Evolutionary conservation across 1,140 invertebrate species (phyloP), one percentile per base, ranked within the genome.

Genomic region (Scaptodrosophila lebanonensis): DNA sequence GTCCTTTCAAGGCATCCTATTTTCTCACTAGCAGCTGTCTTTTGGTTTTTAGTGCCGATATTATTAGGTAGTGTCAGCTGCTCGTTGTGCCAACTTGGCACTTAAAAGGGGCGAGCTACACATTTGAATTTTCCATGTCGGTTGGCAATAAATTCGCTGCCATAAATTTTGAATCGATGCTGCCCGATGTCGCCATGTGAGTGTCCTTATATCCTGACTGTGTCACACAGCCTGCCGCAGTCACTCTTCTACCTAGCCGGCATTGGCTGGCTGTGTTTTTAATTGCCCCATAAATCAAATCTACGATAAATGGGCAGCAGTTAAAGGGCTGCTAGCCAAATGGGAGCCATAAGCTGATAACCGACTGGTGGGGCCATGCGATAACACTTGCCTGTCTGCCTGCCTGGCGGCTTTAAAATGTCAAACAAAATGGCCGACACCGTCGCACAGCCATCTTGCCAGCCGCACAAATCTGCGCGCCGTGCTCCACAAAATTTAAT

Each of bases 291-390:
- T 79, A 79, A 79, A 79, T 79, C 75, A 79, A 79, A 79, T 75
- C 75, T 82, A 79, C 57, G 69, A 79, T 79, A 79, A 79, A 79
- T 79, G 75, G 75, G 17, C 58, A 61, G 70, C 75, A 79, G 75
- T 79, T 79, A 79, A 79, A 79, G 75, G 75, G 75, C 75, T 79
- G 75, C 73, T 79, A 79, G 82, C 73, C 75, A 73, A 79, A 79
- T 79, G 75, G 75, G 68, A 79, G 75, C 70, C 75, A 75, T 82
- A 82, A 79, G 75, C 75, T 79, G 75, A 79, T 79, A 79, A 79
- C 60, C 69, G 53, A 60, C 66, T 58, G n/a, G 61, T 53, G 7
- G 49, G 38, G 32, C 27, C 66, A 44, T 42, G 49, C 71, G 71
- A 77, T 76, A 77, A 76, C 56, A 43, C 43, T 32, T 48, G 29